Percentiles rank a stretch among this genome's conserved stretches.
phyloP scores from a whole-genome alignment of 2,113 vertebrate species.

The Diphyllodes magnificus region DNA sequence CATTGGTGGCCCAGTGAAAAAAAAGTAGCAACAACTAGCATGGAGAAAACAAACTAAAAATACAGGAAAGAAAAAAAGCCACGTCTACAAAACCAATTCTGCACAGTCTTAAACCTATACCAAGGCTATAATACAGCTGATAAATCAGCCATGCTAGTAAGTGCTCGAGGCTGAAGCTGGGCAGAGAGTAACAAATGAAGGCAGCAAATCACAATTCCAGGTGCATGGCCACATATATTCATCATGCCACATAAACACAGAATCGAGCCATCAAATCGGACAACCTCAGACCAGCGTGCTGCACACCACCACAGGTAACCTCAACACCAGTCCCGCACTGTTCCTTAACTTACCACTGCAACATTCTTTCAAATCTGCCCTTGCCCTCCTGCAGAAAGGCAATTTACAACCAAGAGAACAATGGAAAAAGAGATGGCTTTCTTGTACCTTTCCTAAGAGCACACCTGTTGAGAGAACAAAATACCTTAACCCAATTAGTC shows the following conservation, averaged over 20 bases:
- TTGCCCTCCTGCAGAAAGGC: background rate
- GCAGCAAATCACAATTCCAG: background rate
- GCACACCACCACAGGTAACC: background rate
- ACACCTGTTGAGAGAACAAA: background rate
- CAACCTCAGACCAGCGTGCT: background rate
- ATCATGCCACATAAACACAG: background rate
- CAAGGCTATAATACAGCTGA: background rate
- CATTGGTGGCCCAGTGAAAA: background rate
- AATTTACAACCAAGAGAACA: background rate
- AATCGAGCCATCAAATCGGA: background rate
- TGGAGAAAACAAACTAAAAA: background rate
- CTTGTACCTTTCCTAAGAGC: background rate
- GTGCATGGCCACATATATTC: background rate
- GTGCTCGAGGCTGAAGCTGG: background rate
- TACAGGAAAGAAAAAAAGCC: background rate
- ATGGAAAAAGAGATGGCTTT: background rate
- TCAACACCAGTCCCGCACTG: rapidly evolving
- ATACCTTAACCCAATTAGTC: background rate
- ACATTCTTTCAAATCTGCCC: background rate
- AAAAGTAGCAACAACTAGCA: background rate
- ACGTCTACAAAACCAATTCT: background rate
- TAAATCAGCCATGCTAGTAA: background rate
- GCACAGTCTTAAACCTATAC: background rate
- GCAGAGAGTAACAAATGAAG: background rate
- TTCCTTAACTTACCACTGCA: background rate